phyloP scores from a whole-genome alignment of 2,797 vertebrate genomes.

The Protosalanx chinensis region DNA sequence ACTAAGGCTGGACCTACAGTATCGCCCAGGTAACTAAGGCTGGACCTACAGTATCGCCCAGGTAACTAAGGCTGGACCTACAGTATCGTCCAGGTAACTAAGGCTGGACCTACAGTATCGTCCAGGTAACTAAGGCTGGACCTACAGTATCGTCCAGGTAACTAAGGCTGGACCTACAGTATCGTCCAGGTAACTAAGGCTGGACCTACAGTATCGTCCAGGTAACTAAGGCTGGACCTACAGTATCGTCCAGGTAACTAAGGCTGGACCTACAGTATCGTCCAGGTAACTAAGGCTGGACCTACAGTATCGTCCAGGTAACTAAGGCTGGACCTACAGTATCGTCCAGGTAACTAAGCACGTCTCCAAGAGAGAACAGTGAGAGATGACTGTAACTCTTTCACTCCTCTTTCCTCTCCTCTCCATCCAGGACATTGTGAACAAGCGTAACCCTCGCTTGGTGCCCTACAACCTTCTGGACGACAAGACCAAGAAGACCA shows the following conservation, averaged over 20 bases:
- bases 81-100: too few species aligned
- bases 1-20: too few species aligned
- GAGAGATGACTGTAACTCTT: neutral
- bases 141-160: too few species aligned
- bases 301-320: too few species aligned
- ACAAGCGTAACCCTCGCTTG: constrained; percentile 89
- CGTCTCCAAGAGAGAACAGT: neutral
- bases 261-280: neutral
- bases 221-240: constrained; percentile 36
- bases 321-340: too few species aligned
- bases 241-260: too few species aligned
- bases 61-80: constrained; percentile 36
- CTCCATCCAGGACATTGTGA: constrained; percentile 79
- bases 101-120: neutral
- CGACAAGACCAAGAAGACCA: constrained; percentile 92
- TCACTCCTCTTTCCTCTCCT: neutral
- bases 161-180: too few species aligned
- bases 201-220: constrained; percentile 12
- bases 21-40: too few species aligned
- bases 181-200: too few species aligned
- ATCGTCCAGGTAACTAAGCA: too few species aligned
- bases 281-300: constrained; percentile 43
- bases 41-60: constrained; percentile 12
- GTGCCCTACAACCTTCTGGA: constrained; percentile 92
- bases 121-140: constrained; percentile 43